phyloP scores from a whole-genome alignment of 2,113 vertebrate species.

The Herpetotheres cachinnans region DNA sequence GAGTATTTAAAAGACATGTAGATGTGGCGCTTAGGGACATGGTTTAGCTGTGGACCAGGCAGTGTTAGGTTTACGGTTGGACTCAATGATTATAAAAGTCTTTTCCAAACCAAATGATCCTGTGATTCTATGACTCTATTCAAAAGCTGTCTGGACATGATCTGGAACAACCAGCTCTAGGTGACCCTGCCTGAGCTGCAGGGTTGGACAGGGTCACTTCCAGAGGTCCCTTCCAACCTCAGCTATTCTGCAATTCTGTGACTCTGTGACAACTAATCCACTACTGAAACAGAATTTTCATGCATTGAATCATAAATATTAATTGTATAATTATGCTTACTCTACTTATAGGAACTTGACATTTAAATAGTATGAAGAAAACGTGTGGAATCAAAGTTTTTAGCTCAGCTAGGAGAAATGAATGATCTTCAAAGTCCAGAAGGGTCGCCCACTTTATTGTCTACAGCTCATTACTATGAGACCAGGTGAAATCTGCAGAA shows the following conservation, averaged over 20 bases:
- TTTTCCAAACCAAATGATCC: background rate
- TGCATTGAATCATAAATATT: background rate
- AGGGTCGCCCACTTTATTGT: background rate
- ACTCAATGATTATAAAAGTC: background rate
- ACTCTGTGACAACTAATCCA: background rate
- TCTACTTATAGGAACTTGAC: background rate
- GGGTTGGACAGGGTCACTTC: background rate
- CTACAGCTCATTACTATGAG: background rate
- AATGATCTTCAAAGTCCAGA: background rate
- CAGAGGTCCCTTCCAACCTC: background rate
- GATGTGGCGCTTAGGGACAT: background rate
- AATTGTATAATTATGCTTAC: background rate
- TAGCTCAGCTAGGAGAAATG: background rate
- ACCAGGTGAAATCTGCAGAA: background rate
- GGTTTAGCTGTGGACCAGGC: no score
- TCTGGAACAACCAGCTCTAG: background rate
- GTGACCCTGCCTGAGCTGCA: background rate
- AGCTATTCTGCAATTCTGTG: background rate
- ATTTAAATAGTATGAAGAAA: background rate
- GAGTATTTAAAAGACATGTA: background rate
- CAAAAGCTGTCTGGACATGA: background rate
- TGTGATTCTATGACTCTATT: background rate
- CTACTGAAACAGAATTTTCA: background rate
- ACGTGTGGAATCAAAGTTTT: background rate
- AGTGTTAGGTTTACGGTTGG: no score